Conservation (phyloP, 2,888 invertebrate genomes). For the Ramazzottius varieornatus region DNA sequence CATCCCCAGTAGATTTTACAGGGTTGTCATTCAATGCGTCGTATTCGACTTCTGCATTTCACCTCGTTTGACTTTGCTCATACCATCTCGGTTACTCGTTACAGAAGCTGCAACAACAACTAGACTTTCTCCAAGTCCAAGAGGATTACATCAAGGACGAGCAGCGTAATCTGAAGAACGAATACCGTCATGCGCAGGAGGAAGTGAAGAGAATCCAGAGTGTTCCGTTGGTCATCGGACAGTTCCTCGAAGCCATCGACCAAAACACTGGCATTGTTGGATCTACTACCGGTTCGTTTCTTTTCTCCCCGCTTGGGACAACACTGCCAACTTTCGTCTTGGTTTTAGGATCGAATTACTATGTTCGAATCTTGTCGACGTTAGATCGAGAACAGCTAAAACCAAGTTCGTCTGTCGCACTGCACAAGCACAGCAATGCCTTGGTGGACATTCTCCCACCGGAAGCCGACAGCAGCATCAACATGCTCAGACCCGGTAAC, state of each 20-base stretch:
- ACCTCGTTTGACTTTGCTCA: too few species aligned
- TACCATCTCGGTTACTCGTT: too few species aligned
- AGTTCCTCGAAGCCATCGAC: conserved; percentile 95
- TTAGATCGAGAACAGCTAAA: conserved; percentile 88
- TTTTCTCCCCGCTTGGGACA: background rate
- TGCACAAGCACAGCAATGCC: conserved; percentile 99
- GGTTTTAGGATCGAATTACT: conserved; percentile 70
- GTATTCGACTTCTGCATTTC: too few species aligned
- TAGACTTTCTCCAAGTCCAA: conserved; percentile 91
- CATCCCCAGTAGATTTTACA: background rate
- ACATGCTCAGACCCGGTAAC: conserved; percentile 73
- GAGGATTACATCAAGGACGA: conserved; percentile 99
- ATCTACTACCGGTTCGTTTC: conserved; percentile 47
- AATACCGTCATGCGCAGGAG: conserved; percentile 82
- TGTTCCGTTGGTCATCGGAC: conserved; percentile 91
- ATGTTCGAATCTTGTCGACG: conserved; percentile 87
- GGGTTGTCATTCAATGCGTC: too few species aligned
- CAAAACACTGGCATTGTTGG: conserved; percentile 98
- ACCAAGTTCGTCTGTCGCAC: conserved; percentile 87
- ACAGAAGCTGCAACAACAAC: conserved; percentile 73
- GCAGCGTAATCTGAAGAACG: conserved; percentile 89
- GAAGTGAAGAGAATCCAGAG: conserved; percentile 90
- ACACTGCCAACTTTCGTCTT: background rate
- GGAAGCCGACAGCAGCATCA: conserved; percentile 93
- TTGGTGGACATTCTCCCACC: conserved; percentile 93